Conservation (phyloP, 1,140 invertebrate species). For the Semibalanus balanoides region DNA sequence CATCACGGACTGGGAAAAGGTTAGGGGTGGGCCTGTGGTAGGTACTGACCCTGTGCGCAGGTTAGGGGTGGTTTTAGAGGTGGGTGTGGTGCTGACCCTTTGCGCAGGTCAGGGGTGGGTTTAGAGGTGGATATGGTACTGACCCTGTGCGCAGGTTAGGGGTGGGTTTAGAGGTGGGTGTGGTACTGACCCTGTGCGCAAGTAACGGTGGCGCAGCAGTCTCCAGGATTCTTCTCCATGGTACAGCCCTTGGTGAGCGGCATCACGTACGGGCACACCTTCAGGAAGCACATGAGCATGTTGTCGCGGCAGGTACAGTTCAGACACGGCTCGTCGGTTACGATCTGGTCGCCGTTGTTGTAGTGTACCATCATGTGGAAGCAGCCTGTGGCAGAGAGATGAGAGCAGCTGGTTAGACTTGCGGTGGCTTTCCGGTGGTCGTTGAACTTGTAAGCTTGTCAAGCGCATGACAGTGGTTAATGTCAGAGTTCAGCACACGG, state of each 20-base stretch:
- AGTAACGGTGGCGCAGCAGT: conserved; percentile 82
- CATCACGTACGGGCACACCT: conserved; percentile 84
- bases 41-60: too few relatives aligned
- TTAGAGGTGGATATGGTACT: too few relatives aligned
- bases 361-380: conserved; percentile 90
- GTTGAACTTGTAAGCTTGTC: not conserved
- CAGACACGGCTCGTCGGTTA: conserved; percentile 85
- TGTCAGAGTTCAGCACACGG: too few relatives aligned
- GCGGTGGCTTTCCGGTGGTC: not conserved
- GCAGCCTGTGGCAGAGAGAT: conserved; percentile 45
- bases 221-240: conserved; percentile 72
- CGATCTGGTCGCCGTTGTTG: conserved; percentile 76
- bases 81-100: too few relatives aligned
- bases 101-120: too few relatives aligned
- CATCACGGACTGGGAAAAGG: too few relatives aligned
- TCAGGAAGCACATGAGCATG: conserved; percentile 88
- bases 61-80: too few relatives aligned
- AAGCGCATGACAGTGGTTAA: too few relatives aligned
- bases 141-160: too few relatives aligned
- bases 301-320: conserved; percentile 89
- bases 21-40: too few relatives aligned
- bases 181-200: conserved; percentile 53
- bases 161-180: too few relatives aligned
- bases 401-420: not conserved
- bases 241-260: conserved; percentile 80